Conservation (phyloP, 2,113 vertebrate genomes). For the Typhlomys cinereus region DNA sequence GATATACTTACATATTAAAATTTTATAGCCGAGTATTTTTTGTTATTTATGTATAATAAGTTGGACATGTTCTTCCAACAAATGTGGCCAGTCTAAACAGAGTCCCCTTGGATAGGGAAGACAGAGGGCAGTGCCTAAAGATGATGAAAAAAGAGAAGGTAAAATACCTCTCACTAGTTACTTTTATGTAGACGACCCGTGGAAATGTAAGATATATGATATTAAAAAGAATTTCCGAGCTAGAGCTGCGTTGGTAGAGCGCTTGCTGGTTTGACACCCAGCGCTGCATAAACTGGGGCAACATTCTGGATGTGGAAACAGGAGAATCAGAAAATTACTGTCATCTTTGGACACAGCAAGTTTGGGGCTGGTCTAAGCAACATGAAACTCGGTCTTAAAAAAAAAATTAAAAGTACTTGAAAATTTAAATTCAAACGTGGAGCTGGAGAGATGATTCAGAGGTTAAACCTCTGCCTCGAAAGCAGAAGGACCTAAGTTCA, state of each 20-base stretch:
- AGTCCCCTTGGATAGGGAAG: not conserved
- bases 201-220: not conserved
- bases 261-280: no score
- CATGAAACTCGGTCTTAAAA: no score
- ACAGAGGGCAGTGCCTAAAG: not conserved
- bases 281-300: not conserved
- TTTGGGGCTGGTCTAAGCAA: not conserved
- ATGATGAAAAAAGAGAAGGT: not conserved
- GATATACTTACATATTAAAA: not conserved
- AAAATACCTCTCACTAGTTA: not conserved
- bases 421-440: not conserved
- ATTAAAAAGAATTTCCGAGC: not conserved
- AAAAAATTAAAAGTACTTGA: not conserved
- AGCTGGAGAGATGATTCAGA: no score
- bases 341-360: not conserved
- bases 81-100: fast-evolving
- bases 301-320: not conserved
- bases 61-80: not conserved
- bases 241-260: not conserved
- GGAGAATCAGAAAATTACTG: not conserved
- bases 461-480: no score
- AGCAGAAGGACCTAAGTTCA: no score
- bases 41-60: not conserved
- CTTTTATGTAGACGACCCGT: not conserved
- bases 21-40: not conserved